These are phyloP conservation scores for Quiscalus mexicanus DNA, from an alignment of 2,113 vertebrate genomes.

Conservation along the genomic window DNA sequence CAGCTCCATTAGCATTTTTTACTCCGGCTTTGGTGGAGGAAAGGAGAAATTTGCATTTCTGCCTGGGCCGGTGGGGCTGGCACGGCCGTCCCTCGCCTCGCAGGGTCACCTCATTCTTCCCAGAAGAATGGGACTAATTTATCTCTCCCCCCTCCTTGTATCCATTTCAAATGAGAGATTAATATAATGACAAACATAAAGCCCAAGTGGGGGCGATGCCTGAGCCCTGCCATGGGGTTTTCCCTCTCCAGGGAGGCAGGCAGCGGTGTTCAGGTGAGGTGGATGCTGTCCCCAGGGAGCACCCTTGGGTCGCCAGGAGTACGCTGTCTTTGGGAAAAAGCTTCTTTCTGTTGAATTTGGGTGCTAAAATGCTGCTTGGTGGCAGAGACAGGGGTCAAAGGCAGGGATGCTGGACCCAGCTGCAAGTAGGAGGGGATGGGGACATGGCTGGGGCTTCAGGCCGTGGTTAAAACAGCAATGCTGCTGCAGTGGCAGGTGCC, in stretches of 20 bases:
- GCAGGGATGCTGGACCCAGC: fast-evolving
- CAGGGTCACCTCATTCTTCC: constrained; percentile 62
- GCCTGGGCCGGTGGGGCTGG: constrained; percentile 31
- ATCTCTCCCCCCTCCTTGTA: constrained; percentile 37
- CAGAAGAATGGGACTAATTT: constrained; percentile 68
- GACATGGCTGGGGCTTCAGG: fast-evolving
- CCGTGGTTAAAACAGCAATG: fast-evolving
- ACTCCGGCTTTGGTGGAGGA: constrained; percentile 28
- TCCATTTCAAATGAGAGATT: constrained; percentile 56
- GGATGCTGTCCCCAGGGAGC: neutral
- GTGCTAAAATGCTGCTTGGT: neutral
- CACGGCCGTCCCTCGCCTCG: neutral
- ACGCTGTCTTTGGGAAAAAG: neutral
- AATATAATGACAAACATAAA: neutral
- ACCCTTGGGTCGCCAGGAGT: fast-evolving
- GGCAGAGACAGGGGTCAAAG: neutral
- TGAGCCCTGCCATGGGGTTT: neutral
- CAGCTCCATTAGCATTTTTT: constrained; percentile 69
- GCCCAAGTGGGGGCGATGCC: neutral
- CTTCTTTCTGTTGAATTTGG: neutral
- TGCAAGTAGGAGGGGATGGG: fast-evolving
- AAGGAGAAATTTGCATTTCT: constrained; percentile 69
- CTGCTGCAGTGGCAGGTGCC: neutral
- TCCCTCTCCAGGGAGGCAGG: neutral
- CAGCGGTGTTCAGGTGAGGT: neutral